Conservation (phyloP, 2,113 vertebrate genomes). For the Lutjanus erythropterus region DNA sequence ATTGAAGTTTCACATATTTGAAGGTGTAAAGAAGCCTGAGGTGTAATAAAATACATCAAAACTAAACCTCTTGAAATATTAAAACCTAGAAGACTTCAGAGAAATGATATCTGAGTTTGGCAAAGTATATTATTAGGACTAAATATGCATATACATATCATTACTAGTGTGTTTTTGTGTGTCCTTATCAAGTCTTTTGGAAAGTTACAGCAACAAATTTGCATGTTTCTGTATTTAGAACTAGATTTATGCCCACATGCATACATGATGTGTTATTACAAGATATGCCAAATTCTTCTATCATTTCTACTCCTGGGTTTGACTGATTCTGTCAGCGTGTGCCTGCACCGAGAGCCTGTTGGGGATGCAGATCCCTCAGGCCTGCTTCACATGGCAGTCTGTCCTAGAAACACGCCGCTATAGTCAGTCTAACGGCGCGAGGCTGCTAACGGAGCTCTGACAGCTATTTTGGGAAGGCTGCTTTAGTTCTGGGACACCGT, state of each 20-base stretch:
- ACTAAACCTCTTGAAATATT: background rate
- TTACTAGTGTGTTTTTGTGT: background rate
- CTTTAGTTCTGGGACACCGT: constrained; percentile 63
- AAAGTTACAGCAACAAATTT: constrained; percentile 8
- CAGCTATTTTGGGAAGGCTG: constrained; percentile 67
- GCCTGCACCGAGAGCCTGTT: constrained; percentile 42
- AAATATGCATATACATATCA: background rate
- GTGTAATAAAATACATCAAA: constrained; percentile 1
- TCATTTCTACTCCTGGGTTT: constrained; percentile 44
- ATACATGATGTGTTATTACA: background rate
- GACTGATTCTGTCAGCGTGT: constrained; percentile 38
- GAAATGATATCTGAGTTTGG: background rate
- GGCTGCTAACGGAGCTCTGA: constrained; percentile 55
- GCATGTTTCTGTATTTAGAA: background rate
- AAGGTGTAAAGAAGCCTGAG: constrained; percentile 13
- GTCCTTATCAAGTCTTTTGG: background rate
- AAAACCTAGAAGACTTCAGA: background rate
- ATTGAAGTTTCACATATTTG: background rate
- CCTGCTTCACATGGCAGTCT: constrained; percentile 50
- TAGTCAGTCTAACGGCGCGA: constrained; percentile 47
- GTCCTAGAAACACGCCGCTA: constrained; percentile 72
- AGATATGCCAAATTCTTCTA: constrained; percentile 32
- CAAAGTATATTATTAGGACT: background rate
- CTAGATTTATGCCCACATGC: constrained; percentile 10
- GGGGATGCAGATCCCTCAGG: constrained; percentile 62